A percentile compares a stretch with the other conserved stretches of the same genome.
phyloP scores from a whole-genome alignment of 2,113 vertebrate species.

The Fukomys damarensis region DNA sequence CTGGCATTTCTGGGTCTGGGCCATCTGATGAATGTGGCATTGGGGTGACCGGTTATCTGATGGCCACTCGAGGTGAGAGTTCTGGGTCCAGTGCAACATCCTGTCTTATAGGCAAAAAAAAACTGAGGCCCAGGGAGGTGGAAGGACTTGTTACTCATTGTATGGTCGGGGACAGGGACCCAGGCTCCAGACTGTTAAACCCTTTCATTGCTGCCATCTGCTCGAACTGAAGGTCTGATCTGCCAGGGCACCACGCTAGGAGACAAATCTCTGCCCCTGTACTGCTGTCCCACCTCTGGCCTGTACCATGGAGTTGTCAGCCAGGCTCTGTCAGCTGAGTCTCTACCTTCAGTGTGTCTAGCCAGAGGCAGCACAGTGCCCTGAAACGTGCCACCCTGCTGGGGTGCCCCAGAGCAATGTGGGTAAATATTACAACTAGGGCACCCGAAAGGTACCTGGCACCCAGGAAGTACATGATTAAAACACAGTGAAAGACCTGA shows the following conservation, averaged over 20 bases:
- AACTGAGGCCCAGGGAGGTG: neutral
- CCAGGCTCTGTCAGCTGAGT: neutral
- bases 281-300: neutral
- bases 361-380: neutral
- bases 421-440: neutral
- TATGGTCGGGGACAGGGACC: neutral
- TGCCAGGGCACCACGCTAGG: too few relatives aligned
- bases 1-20: neutral
- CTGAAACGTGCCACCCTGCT: neutral
- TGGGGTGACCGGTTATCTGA: neutral
- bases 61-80: neutral
- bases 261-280: neutral
- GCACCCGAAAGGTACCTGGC: neutral
- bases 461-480: fast-evolving
- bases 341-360: neutral
- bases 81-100: neutral
- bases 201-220: neutral
- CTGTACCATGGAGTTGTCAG: fast-evolving
- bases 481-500: neutral
- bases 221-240: fast-evolving
- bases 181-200: fast-evolving
- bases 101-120: neutral
- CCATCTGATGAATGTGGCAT: neutral
- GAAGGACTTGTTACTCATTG: neutral
- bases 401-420: neutral